Conservation (phyloP, 2,113 vertebrate species). For the Mormyrus lacerda region DNA sequence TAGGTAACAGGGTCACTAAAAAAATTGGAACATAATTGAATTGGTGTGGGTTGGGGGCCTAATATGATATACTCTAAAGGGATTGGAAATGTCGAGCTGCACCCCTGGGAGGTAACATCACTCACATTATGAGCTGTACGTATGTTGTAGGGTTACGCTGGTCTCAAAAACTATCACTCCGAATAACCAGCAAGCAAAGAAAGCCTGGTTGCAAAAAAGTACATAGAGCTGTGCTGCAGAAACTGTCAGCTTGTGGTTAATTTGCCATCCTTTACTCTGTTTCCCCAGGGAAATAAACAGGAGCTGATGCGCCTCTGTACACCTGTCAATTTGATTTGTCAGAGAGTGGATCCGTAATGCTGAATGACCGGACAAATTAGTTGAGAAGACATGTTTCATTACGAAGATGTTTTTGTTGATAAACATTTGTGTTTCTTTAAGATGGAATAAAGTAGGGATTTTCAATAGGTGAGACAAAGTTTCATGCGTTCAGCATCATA, state of each 20-base stretch:
- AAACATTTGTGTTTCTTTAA: neutral
- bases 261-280: neutral
- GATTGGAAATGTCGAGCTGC: neutral
- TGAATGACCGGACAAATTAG: neutral
- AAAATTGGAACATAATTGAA: neutral
- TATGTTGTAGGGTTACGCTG: neutral
- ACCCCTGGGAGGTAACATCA: neutral
- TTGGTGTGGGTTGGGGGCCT: neutral
- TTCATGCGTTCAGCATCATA: neutral
- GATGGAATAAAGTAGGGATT: neutral
- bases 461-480: neutral
- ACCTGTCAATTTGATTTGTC: conserved; percentile 12
- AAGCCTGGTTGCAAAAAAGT: neutral
- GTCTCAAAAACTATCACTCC: neutral
- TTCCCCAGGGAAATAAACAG: conserved; percentile 8
- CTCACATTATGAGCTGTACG: neutral
- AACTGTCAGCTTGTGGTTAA: neutral
- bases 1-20: neutral
- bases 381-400: neutral
- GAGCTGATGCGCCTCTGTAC: neutral
- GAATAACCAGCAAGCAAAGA: neutral
- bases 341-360: neutral
- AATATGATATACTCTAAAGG: neutral
- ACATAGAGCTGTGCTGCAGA: neutral
- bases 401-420: neutral